Evolutionary conservation across 92 coral and sea anemone genomes (phyloP).

Genomic region (Plumapathes pennacea): DNA sequence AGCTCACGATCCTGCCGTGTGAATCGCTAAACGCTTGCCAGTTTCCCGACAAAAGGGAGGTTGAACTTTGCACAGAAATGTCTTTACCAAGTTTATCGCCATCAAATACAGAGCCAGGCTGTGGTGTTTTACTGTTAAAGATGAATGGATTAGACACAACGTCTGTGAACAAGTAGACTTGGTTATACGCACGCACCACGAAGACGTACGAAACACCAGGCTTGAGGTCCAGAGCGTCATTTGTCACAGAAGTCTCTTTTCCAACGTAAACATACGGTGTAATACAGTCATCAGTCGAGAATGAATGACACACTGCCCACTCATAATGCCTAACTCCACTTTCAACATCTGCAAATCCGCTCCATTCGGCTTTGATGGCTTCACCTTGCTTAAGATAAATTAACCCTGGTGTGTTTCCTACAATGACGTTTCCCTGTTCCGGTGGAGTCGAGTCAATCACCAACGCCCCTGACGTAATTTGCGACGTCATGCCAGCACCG

Average conservation of each 20-base stretch:
- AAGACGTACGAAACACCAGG: constrained; percentile 59
- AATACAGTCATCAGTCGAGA: constrained; percentile 17
- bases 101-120: constrained; percentile 60
- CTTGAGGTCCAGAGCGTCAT: constrained; percentile 37
- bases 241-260: constrained; percentile 20
- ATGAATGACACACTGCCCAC: constrained; percentile 73
- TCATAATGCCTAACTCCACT: constrained; percentile 61
- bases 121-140: constrained; percentile 52
- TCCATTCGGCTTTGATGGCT: constrained; percentile 52
- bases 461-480: constrained; percentile 25
- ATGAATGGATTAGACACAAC: constrained; percentile 34
- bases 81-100: constrained; percentile 17
- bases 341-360: constrained; percentile 60
- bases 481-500: constrained; percentile 59
- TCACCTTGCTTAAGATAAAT: constrained; percentile 52
- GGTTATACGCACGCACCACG: constrained; percentile 67
- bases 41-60: constrained; percentile 44
- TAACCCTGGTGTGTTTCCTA: constrained; percentile 28
- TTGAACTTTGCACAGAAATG: constrained; percentile 59
- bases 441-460: constrained; percentile 78
- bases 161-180: constrained; percentile 42
- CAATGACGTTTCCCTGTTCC: constrained; percentile 41
- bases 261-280: constrained; percentile 59
- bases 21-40: constrained; percentile 71
- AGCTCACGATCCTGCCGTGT: constrained; percentile 54